Evolutionary conservation across 2,113 vertebrate species (phyloP).

Genomic region (Scolopax mira): DNA sequence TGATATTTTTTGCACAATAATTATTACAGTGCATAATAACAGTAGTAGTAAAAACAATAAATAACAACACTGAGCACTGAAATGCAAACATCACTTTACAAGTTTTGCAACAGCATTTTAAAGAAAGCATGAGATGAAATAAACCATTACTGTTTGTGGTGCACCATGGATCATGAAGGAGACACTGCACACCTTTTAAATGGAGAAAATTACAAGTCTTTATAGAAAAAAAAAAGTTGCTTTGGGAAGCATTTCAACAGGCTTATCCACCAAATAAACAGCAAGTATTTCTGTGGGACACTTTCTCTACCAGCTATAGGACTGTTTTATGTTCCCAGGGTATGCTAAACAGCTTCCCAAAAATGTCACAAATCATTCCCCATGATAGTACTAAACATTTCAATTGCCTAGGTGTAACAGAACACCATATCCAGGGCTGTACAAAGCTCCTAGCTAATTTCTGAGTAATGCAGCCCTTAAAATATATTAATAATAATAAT

Average conservation of each 20-base stretch:
- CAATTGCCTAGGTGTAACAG: neutral
- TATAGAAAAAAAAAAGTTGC: neutral
- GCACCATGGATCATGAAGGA: neutral
- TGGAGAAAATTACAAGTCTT: neutral
- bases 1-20: neutral
- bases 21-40: neutral
- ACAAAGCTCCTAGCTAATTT: neutral
- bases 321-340: neutral
- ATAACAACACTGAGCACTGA: neutral
- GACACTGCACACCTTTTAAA: neutral
- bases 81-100: neutral
- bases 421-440: neutral
- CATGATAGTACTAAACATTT: neutral
- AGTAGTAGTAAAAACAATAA: slow-evolving; percentile 14
- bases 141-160: neutral
- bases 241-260: neutral
- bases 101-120: neutral
- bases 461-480: neutral
- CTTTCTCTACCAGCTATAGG: neutral
- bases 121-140: neutral
- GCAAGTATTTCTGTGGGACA: neutral
- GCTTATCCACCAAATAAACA: neutral
- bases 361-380: neutral
- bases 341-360: neutral
- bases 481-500: neutral